These are phyloP conservation scores for Acleris cristana DNA, from an alignment of 2,888 invertebrate species.

Conservation along the genomic window DNA sequence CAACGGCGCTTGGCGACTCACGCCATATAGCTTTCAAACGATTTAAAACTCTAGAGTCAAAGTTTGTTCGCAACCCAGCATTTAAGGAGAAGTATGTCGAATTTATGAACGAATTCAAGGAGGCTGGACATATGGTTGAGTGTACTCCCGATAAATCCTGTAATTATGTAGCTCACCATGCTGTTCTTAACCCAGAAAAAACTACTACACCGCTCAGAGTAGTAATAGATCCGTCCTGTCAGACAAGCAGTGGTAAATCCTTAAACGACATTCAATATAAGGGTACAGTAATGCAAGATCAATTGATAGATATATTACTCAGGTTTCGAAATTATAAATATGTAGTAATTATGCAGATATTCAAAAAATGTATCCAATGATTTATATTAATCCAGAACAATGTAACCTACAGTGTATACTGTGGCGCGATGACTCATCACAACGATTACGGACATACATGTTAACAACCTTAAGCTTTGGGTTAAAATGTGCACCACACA, in stretches of 20 bases:
- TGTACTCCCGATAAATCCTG: too few species aligned
- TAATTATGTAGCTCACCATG: background rate
- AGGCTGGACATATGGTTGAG: background rate
- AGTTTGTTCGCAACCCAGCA: background rate
- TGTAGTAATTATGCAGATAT: too few species aligned
- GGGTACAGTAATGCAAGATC: background rate
- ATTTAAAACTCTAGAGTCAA: background rate
- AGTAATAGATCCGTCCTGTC: background rate
- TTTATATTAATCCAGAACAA: too few species aligned
- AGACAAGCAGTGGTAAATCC: background rate
- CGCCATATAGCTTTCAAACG: background rate
- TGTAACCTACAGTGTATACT: too few species aligned
- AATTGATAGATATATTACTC: background rate
- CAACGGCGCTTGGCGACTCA: background rate
- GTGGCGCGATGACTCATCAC: too few species aligned
- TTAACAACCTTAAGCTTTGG: too few species aligned
- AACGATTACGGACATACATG: too few species aligned
- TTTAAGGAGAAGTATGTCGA: background rate
- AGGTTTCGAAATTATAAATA: background rate
- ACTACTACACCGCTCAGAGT: background rate
- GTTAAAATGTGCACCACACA: too few species aligned
- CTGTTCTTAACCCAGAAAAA: background rate
- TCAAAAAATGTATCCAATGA: too few species aligned
- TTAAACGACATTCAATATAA: background rate
- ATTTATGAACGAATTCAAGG: background rate